phyloP scores from a whole-genome alignment of 2,888 invertebrate genomes.

The Idaea straminata region DNA sequence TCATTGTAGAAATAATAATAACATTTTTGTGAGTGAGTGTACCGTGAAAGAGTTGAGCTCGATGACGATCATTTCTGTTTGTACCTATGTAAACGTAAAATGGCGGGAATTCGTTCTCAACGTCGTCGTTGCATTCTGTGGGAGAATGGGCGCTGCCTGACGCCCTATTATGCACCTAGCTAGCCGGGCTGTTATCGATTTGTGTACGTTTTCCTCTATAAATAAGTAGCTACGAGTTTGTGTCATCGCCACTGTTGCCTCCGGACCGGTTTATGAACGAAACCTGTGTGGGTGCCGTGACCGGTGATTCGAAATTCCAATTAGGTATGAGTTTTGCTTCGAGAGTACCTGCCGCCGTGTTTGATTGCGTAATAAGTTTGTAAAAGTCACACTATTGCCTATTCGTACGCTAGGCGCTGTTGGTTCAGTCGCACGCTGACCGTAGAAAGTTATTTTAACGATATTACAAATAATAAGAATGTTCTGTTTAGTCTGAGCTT shows the following conservation, averaged over 20 bases:
- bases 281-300: conserved; percentile 62
- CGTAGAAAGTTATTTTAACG: background rate
- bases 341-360: conserved; percentile 31
- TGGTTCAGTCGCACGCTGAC: background rate
- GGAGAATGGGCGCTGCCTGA: conserved; percentile 30
- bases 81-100: conserved; percentile 42
- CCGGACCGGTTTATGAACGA: conserved; percentile 66
- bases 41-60: conserved; percentile 34
- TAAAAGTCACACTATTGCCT: conserved; percentile 28
- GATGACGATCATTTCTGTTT: conserved; percentile 25
- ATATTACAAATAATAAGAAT: background rate
- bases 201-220: conserved; percentile 74
- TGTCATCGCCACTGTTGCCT: conserved; percentile 57
- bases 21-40: conserved; percentile 50
- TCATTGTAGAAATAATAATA: conserved; percentile 72
- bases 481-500: background rate
- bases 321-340: conserved; percentile 44
- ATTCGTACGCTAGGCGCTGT: conserved; percentile 15
- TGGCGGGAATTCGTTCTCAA: conserved; percentile 45
- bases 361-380: conserved; percentile 59
- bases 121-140: conserved; percentile 19
- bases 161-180: conserved; percentile 40
- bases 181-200: conserved; percentile 66
- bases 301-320: conserved; percentile 57
- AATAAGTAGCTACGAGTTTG: conserved; percentile 68